A percentile compares a stretch with the other conserved stretches of the same genome.
phyloP scores from a whole-genome alignment of 2,113 vertebrate genomes.

The Lampris megalopsis region DNA sequence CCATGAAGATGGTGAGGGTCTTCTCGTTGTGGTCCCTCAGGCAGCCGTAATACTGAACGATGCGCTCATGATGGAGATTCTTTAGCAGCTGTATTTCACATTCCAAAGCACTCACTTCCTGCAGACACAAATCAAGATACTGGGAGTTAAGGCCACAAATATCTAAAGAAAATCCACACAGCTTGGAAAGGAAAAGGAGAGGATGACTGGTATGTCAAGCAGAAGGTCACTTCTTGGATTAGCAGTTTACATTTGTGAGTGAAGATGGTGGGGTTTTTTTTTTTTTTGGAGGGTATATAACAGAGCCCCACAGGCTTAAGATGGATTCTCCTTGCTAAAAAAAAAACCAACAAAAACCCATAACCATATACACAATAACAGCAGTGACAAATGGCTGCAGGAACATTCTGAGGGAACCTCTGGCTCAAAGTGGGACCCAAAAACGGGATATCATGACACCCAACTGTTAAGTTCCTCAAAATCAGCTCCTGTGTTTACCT shows the following conservation, averaged over 20 bases:
- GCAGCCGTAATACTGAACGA: constrained; percentile 95
- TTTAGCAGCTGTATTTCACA: constrained; percentile 97
- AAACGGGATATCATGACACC: constrained; percentile 14
- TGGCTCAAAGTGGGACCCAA: constrained; percentile 27
- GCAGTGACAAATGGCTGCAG: neutral
- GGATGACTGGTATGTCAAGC: neutral
- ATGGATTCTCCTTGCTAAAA: neutral
- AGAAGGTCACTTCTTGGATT: neutral
- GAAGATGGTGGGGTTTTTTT: neutral
- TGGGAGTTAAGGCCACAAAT: neutral
- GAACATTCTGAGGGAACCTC: neutral
- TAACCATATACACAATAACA: constrained; percentile 17
- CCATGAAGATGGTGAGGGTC: constrained; percentile 97
- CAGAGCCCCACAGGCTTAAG: neutral
- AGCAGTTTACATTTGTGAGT: neutral
- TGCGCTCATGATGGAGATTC: constrained; percentile 94
- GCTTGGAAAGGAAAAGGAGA: neutral
- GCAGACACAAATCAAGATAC: neutral
- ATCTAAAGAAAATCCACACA: neutral
- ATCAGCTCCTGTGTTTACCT: constrained; percentile 64
- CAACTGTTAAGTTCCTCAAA: constrained; percentile 46
- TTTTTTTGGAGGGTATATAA: neutral
- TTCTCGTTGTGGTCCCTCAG: constrained; percentile 91
- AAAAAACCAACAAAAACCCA: constrained; percentile 1
- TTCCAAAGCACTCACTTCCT: constrained; percentile 96